Conservation (phyloP, 2,797 vertebrate genomes). For the Alcedo quadribrachys region DNA sequence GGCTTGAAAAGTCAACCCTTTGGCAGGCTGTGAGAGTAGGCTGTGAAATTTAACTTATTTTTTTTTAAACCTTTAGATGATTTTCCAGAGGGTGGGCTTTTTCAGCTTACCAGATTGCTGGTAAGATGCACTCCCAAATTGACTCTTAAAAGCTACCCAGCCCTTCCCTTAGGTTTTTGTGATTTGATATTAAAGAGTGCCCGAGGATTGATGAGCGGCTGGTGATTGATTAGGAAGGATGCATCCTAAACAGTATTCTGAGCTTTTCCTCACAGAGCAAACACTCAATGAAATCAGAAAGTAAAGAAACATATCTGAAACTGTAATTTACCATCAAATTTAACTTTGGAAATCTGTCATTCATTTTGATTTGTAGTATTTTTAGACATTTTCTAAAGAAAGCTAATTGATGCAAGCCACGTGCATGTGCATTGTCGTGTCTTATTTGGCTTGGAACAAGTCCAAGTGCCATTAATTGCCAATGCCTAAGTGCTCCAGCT, state of each 20-base stretch:
- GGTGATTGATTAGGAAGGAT: background rate
- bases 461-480: background rate
- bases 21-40: background rate
- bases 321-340: background rate
- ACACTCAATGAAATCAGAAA: background rate
- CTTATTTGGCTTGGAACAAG: constrained; percentile 17
- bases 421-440: background rate
- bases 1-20: background rate
- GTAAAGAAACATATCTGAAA: background rate
- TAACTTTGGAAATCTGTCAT: background rate
- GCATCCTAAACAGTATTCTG: background rate
- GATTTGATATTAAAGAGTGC: background rate
- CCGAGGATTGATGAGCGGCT: background rate
- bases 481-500: background rate
- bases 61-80: background rate
- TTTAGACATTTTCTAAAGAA: background rate
- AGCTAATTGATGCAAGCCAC: background rate
- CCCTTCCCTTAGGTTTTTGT: background rate
- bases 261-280: background rate
- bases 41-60: fast-evolving
- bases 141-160: background rate
- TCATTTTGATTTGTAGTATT: background rate
- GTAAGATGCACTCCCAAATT: background rate
- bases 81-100: background rate
- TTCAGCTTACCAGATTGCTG: background rate